These are phyloP conservation scores for Malurus alboscapulatus DNA, from an alignment of 2,113 vertebrate species.

Conservation along the genomic window DNA sequence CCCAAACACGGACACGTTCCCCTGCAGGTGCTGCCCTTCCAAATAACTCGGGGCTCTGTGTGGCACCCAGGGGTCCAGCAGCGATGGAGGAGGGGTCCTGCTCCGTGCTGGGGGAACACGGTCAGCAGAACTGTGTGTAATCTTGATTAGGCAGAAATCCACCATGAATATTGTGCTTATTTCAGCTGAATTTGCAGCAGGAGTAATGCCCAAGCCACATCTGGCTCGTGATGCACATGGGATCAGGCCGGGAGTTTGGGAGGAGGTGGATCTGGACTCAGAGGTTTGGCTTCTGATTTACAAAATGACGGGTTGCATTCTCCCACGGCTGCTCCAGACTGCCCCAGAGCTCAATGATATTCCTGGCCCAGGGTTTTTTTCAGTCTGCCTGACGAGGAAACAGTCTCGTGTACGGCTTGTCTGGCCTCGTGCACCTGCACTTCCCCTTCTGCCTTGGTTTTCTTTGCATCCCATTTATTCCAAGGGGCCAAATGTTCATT, in stretches of 20 bases:
- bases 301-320: slow-evolving; percentile 18
- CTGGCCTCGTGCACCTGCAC: not conserved
- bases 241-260: not conserved
- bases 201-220: slow-evolving; percentile 6
- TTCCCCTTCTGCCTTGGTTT: not conserved
- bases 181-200: slow-evolving; percentile 29
- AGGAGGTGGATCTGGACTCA: slow-evolving; percentile 33
- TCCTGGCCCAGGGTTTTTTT: not conserved
- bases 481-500: not conserved
- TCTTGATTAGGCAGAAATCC: not conserved
- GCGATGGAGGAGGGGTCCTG: not conserved
- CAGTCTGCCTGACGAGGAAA: not conserved
- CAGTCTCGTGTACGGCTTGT: not conserved
- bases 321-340: slow-evolving; percentile 47
- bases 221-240: slow-evolving; percentile 12
- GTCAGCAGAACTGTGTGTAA: not conserved
- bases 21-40: not conserved
- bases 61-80: not conserved
- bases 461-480: not conserved
- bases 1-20: fast-evolving
- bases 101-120: fast-evolving
- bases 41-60: not conserved
- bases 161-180: not conserved
- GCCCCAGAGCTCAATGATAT: not conserved
- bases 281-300: slow-evolving; percentile 46